Percentiles rank a stretch among this genome's conserved stretches.
Evolutionary conservation across 1,140 invertebrate species (phyloP).

Genomic region (Halesus radiatus): DNA sequence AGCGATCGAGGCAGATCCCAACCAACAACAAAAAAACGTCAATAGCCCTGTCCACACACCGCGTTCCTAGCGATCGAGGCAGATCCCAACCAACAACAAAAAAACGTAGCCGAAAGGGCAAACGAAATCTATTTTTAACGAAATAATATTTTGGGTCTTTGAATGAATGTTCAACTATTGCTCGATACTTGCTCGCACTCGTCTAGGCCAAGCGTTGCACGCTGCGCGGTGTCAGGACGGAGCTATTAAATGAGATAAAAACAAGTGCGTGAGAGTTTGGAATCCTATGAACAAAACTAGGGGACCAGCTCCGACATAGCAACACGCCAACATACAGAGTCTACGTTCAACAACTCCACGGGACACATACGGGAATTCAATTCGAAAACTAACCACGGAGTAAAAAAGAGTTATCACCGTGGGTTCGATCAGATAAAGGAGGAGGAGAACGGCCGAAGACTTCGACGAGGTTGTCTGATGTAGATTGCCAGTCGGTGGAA

Average conservation of each 20-base stretch:
- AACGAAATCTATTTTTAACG: no score
- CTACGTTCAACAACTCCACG: neutral
- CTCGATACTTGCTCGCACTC: no score
- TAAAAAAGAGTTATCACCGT: neutral
- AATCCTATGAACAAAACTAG: slow-evolving; percentile 5
- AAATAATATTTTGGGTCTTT: no score
- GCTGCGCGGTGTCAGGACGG: no score
- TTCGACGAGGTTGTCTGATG: neutral
- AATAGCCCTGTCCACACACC: no score
- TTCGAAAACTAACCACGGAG: neutral
- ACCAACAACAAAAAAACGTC: no score
- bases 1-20: no score
- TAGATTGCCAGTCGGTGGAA: neutral
- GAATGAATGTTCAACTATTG: no score
- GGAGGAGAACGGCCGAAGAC: neutral
- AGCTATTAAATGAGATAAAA: slow-evolving; percentile 5
- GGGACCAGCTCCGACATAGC: slow-evolving; percentile 10
- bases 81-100: no score
- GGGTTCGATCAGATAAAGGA: neutral
- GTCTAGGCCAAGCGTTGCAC: no score
- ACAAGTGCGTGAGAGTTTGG: slow-evolving; percentile 15
- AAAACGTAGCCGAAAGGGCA: no score
- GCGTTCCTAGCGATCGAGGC: no score
- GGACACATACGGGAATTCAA: neutral
- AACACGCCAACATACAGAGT: slow-evolving; percentile 17